A percentile compares a stretch with the other conserved stretches of the same genome.
Conservation (phyloP, 2,888 invertebrate species). For the Emesis furor region DNA sequence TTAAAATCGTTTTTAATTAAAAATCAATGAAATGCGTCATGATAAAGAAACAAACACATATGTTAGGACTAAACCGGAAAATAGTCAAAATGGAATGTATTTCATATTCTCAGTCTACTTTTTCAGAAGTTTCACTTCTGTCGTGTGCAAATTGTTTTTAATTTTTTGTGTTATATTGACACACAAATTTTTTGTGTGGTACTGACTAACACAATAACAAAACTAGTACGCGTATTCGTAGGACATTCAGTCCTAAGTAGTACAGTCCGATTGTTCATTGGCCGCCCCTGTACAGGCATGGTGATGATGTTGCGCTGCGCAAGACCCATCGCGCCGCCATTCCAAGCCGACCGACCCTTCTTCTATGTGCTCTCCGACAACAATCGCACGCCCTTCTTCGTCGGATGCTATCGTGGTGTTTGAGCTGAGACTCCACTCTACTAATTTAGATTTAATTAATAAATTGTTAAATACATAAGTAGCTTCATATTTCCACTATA, state of each 20-base stretch:
- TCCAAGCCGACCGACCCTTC: slow-evolving; percentile 88
- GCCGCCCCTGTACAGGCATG: slow-evolving; percentile 82
- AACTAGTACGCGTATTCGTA: not conserved
- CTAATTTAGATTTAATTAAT: slow-evolving; percentile 1
- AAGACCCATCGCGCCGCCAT: slow-evolving; percentile 78
- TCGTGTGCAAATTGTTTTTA: too few species aligned
- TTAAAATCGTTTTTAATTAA: too few species aligned
- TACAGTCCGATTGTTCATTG: slow-evolving; percentile 1
- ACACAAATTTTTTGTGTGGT: too few species aligned
- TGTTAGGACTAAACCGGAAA: too few species aligned
- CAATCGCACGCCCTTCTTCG: slow-evolving; percentile 80
- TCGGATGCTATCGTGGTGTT: slow-evolving; percentile 81
- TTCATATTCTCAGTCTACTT: too few species aligned
- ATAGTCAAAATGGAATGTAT: too few species aligned
- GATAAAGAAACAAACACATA: too few species aligned
- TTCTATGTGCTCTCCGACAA: slow-evolving; percentile 82
- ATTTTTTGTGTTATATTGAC: too few species aligned
- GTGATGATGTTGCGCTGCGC: slow-evolving; percentile 87
- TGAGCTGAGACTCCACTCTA: slow-evolving; percentile 42
- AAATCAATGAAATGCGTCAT: too few species aligned
- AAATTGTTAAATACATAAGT: not conserved
- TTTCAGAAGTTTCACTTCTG: too few species aligned
- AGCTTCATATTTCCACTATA: not conserved
- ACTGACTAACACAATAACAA: not conserved
- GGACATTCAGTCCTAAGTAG: not conserved